Evolutionary conservation across 2,888 invertebrate genomes (phyloP), one percentile per base, ranked within the genome.

Genomic region (Megalurothrips usitatus): DNA sequence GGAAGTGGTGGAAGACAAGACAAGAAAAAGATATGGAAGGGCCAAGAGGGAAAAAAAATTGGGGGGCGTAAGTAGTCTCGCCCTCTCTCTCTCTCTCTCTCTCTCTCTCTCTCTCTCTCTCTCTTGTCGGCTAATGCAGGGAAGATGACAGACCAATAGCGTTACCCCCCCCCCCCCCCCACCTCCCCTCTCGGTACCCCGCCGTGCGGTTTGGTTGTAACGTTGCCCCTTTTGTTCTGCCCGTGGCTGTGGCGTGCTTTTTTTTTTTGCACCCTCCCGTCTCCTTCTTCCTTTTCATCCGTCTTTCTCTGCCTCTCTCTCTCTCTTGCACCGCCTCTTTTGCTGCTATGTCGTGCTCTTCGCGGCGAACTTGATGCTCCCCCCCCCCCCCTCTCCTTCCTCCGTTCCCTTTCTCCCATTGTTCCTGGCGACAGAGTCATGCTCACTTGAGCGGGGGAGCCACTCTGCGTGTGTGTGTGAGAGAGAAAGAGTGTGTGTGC

Each of bases 141-240:
- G 23, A 68, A 68, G 68, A 68, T 68, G 68, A 68, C 68, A 23
- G 68, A 68, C 68, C 68, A 68, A 68, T 23, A 68, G 68, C 68
- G 11, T 11, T 68, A 3, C 68, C 23, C 63, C 3, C 52, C 19
- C 1, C 52, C 52, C 19, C 52, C 58, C 58, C 58, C 58, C 58
- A 3, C 19, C 52, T 17, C 58, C 58, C 58, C 58, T 2, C 12
- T 58, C 6, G 58, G 58, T 14, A 17, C 14, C 19, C 58, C 58
- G 58, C 58, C 68, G 68, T 23, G 68, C 23, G 68, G 68, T 68
- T 68, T 68, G 23, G 9, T 19, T 68, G 68, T 68, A 23, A 23
- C 68, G 68, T 43, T 2, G 23, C 23, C 23, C 23, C 68, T 58
- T 58, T 58, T 58, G 58, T 58, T 6, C 58, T 58, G 58, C 34